Conservation (phyloP, 2,888 invertebrate genomes). For the Diogma glabrata region DNA sequence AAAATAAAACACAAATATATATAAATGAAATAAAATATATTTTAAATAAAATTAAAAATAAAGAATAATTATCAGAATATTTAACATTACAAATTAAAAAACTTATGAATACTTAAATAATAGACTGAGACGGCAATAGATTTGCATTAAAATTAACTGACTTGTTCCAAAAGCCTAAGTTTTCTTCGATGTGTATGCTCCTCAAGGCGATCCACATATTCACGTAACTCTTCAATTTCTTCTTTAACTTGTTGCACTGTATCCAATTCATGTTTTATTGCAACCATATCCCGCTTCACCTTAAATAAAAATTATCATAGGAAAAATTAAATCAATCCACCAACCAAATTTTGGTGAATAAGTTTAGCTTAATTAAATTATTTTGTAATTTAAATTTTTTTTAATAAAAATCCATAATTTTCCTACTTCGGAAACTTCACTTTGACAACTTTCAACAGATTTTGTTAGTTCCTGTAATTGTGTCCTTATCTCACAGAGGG, state of each 20-base stretch:
- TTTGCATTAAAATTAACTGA: conserved; percentile 32
- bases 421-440: conserved; percentile 73
- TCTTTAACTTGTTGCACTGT: conserved; percentile 91
- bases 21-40: conserved; percentile 12
- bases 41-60: conserved; percentile 7
- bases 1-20: conserved; percentile 12
- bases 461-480: conserved; percentile 89
- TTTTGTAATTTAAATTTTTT: neutral
- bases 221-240: conserved; percentile 84
- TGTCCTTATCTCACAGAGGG: conserved; percentile 84
- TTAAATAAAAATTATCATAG: conserved; percentile 25
- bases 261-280: conserved; percentile 87
- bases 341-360: too few relatives aligned
- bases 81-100: neutral
- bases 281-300: conserved; percentile 90
- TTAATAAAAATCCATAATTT: neutral
- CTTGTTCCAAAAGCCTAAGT: conserved; percentile 85
- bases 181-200: conserved; percentile 85
- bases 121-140: neutral
- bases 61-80: conserved; percentile 4
- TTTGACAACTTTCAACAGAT: conserved; percentile 90
- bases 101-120: conserved; percentile 9
- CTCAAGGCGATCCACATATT: conserved; percentile 84
- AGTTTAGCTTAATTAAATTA: too few relatives aligned
- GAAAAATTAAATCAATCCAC: neutral